Percentiles rank a stretch among this genome's conserved stretches.
Evolutionary conservation across 2,113 vertebrate genomes (phyloP).

Genomic region (Hippotragus niger): DNA sequence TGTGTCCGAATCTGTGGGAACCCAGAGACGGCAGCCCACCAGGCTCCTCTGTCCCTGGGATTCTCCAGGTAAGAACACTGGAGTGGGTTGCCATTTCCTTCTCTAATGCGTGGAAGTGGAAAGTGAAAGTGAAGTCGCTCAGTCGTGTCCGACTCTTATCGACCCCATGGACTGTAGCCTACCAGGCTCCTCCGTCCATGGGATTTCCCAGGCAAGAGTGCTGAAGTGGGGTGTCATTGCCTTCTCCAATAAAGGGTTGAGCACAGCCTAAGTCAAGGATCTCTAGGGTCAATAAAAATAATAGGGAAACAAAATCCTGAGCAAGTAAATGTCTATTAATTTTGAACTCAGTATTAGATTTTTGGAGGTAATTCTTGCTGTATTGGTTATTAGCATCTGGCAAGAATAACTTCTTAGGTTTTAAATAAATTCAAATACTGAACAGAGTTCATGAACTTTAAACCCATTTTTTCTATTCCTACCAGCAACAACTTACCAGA

Average conservation of each 20-base stretch:
- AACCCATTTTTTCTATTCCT: not conserved
- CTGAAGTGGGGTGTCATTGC: no score
- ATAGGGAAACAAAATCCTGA: not conserved
- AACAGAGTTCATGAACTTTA: not conserved
- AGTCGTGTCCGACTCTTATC: no score
- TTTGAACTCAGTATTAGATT: not conserved
- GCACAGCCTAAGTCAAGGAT: not conserved
- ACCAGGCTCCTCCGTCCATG: no score
- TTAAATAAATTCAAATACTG: not conserved
- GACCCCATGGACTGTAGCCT: no score
- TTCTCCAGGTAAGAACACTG: no score
- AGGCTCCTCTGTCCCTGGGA: no score
- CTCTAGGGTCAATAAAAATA: not conserved
- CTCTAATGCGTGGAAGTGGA: no score
- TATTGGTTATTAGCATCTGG: not conserved
- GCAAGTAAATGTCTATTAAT: not conserved
- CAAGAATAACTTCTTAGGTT: not conserved
- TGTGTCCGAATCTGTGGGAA: no score
- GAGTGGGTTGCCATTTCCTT: no score
- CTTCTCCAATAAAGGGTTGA: not conserved
- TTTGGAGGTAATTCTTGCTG: not conserved
- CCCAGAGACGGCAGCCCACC: no score
- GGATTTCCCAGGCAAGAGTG: no score
- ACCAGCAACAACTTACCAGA: not conserved
- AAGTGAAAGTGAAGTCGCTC: no score